Base-by-base conservation (phyloP, 2,113 vertebrate species). In the Mionectes macconnelli region DNA sequence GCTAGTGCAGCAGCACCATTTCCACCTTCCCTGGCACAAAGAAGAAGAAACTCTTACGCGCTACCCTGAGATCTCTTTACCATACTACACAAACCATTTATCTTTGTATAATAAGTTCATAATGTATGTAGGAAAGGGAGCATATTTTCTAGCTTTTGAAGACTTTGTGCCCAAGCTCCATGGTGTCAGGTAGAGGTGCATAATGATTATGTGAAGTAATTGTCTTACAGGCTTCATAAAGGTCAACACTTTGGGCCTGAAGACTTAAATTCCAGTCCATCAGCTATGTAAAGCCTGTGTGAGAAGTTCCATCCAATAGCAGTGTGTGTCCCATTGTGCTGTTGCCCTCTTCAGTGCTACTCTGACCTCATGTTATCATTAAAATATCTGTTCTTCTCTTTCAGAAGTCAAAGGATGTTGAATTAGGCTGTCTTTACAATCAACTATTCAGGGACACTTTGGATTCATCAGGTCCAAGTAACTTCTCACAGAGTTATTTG, bases 131-230 rank as follows among this genome's bases (percentile, higher is more conserved):
- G n/a, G 45, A 77, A 39, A 87, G 37, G 45, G 33, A 47, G 3
- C 8, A 37, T 14, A 33, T 50, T 28, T 62, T 63, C 64, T 69
- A 63, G 27, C 14, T 84, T 64, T 74, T 40, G 47, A 69, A 79
- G 56, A 33, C 9, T 60, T 60, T 68, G 39, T 24, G 8, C 22
- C 31, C 68, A 57, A 57, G 10, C 16, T 22, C 28, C n/a, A 8
- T 25, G 3, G 27, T 66, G 25, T 63, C 35, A 55, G 52, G 28
- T 19, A 0, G 2, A 52, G 56, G 21, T 22, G 4, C 2, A 1
- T 35, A 76, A 59, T 5, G 25, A 33, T 50, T 37, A 42, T 24
- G 20, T 72, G 69, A 68, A 53, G n/a, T 44, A 35, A 79, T 31
- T 64, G 12, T 30, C 31, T 88, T 64, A 14, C 12, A 47, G 49